These are phyloP conservation scores for Ailuropoda melanoleuca DNA, from an alignment of 2,113 vertebrate genomes.

Conservation along the genomic window DNA sequence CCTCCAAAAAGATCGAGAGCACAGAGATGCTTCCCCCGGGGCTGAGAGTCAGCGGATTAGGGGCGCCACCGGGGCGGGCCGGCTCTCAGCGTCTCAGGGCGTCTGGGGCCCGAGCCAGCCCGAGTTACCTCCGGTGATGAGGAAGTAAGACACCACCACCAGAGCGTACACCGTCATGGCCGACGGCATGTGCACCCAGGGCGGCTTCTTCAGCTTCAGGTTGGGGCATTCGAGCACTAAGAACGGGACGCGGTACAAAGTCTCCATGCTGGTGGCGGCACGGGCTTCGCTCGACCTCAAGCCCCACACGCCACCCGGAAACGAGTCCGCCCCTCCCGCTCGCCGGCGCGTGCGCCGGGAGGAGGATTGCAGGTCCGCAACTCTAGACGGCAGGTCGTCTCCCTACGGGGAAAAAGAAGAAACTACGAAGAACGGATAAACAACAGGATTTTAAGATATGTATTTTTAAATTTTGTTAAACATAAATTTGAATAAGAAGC, in stretches of 20 bases:
- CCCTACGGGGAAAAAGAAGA: fast-evolving
- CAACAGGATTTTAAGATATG: fast-evolving
- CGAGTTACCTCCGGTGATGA: constrained; percentile 96
- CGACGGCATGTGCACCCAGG: constrained; percentile 98
- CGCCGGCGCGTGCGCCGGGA: not conserved
- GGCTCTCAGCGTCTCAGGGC: not conserved
- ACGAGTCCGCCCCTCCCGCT: not conserved
- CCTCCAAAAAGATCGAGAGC: not conserved
- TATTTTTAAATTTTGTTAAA: fast-evolving
- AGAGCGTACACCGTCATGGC: constrained; percentile 98
- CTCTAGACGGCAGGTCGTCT: fast-evolving
- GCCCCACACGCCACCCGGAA: not conserved
- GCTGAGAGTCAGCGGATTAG: not conserved
- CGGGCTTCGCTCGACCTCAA: fast-evolving
- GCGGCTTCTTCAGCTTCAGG: constrained; percentile 96
- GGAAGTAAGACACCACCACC: constrained; percentile 98
- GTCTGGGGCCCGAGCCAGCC: not conserved
- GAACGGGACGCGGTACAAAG: constrained; percentile 93
- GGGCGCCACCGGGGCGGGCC: not conserved
- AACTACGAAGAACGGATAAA: fast-evolving
- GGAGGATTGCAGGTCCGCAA: not conserved
- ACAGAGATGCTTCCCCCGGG: not conserved
- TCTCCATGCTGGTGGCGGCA: constrained; percentile 88
- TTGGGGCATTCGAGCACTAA: constrained; percentile 96
- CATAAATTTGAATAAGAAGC: fast-evolving